phyloP scores from a whole-genome alignment of 2,797 vertebrate genomes.

The Hirundo rustica region DNA sequence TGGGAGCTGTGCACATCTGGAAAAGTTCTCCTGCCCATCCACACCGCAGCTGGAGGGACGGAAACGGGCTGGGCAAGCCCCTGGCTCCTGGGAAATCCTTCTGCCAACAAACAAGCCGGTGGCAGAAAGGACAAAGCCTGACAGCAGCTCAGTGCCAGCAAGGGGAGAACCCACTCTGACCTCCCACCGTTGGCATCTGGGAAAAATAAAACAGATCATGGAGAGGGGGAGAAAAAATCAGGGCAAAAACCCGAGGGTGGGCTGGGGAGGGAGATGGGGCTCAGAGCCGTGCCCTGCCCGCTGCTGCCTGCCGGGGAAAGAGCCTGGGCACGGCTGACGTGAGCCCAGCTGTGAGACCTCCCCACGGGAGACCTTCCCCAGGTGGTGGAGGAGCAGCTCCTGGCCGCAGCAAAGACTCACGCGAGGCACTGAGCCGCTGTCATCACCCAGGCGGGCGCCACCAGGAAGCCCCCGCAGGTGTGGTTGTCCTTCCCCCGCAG shows the following conservation, averaged over 20 bases:
- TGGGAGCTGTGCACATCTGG: background rate
- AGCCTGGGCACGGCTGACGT: rapidly evolving
- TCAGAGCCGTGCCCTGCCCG: background rate
- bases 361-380: rapidly evolving
- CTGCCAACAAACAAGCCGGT: background rate
- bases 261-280: background rate
- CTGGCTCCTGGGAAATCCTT: background rate
- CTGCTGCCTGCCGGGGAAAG: background rate
- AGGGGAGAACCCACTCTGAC: background rate
- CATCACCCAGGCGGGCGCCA: slow-evolving; percentile 55
- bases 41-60: background rate
- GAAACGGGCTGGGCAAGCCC: background rate
- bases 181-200: background rate
- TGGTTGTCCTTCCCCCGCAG: background rate
- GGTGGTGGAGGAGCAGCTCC: rapidly evolving
- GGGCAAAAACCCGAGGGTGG: background rate
- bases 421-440: slow-evolving; percentile 5
- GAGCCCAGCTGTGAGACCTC: background rate
- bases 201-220: background rate
- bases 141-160: background rate
- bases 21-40: background rate
- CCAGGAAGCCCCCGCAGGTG: slow-evolving; percentile 13
- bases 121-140: background rate
- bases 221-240: background rate
- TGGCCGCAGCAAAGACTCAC: background rate